Base-by-base conservation (phyloP, 37 sponge, comb jelly and placozoan species). In the Ianthella basta region DNA sequence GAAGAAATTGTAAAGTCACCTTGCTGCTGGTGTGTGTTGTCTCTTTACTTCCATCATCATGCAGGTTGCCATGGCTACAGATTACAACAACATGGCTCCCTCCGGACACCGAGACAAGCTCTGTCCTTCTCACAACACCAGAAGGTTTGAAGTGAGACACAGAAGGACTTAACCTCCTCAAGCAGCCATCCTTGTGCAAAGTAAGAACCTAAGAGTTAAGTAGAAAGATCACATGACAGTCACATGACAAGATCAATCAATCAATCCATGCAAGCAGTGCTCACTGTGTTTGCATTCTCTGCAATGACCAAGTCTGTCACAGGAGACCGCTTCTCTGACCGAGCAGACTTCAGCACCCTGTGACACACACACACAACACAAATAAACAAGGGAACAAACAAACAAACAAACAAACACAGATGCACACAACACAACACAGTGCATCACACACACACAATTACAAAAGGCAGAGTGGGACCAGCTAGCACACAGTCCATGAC, bases 341-440 rank as follows among this genome's bases (percentile, higher is more conserved):
- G 35, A n/a, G 2, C 4, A 6, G 10, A 30, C 29, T 35, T 0
- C 70, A 69, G 70, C 3, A 69, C 70, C 34, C 70, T 69, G 66
- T 29, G 66, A 29, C 12, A 15, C 16, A 19, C 66, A 64, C 8
- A 30, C 8, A 64, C 27, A 64, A 64, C 68, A 82, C 67, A 64
- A n/a, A 79, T 24, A 34, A 24, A 79, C 14, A 24, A 8, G 63
- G 8, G 27, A 10, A 80, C 81, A 55, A 10, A 80, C 81, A 55
- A 10, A 80, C 81, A 13, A 14, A 80, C 59, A n/a, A 10, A 80
- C 81, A 80, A 10, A 80, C 81, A 57, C 60, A 80, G 57, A 80
- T 23, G 21, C 81, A 80, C 60, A 80, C 81, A 80, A 10, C 54
- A 21, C 19, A 12, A 35, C 39, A 18, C 34, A 13, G 18, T 60